Percentiles rank a stretch among this genome's conserved stretches.
phyloP scores from a whole-genome alignment of 2,113 vertebrate species.

The Camelus bactrianus region DNA sequence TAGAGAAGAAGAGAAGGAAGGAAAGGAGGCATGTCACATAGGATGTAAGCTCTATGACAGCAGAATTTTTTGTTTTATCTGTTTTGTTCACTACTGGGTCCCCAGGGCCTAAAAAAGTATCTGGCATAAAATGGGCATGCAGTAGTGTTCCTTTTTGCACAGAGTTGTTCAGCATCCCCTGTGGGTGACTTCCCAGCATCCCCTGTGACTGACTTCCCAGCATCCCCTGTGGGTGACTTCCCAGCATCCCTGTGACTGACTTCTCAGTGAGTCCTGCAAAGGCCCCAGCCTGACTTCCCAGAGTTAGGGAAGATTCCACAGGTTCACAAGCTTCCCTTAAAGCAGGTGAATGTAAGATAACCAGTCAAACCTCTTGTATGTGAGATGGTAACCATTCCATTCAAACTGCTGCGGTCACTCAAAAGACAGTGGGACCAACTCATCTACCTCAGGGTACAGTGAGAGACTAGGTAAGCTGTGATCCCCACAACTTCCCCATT shows the following conservation, averaged over 20 bases:
- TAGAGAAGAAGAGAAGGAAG: background rate
- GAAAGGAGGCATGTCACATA: background rate
- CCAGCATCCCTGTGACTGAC: background rate
- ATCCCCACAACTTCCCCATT: background rate
- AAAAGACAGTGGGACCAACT: background rate
- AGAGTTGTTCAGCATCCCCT: background rate
- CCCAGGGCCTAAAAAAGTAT: background rate
- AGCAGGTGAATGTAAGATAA: background rate
- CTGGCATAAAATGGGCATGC: background rate
- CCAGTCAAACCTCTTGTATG: background rate
- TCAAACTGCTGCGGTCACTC: background rate
- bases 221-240: background rate
- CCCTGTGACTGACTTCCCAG: background rate
- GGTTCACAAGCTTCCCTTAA: background rate
- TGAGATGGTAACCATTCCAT: background rate
- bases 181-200: background rate
- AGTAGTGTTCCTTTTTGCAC: too few relatives aligned
- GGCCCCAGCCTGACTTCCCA: background rate
- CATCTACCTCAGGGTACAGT: background rate
- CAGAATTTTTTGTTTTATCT: background rate
- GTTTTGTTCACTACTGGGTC: background rate
- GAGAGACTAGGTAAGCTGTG: background rate
- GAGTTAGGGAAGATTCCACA: background rate
- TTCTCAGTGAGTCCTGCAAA: background rate
- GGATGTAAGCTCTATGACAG: background rate